Base-by-base conservation (phyloP, 2,113 vertebrate species). In the Zapornia atra region DNA sequence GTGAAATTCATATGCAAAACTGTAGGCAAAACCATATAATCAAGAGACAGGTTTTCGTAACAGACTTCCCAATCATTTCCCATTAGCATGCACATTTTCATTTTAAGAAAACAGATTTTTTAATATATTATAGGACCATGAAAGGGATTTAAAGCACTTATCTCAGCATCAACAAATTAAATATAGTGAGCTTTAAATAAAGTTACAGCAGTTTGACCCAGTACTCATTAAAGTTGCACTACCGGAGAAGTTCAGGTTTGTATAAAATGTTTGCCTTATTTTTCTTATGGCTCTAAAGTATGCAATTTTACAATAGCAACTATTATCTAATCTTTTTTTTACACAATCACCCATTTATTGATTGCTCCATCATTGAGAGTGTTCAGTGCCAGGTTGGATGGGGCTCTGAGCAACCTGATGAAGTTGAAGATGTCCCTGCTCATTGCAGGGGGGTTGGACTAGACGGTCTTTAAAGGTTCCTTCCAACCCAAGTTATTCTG, bases 341-440 rank as follows among this genome's bases (percentile, higher is more conserved):
- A 46, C 8, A 46, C 18, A 46, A 76, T 82, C 46, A 59, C 28
- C 8, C 51, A 70, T 19, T 89, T 38, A 34, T 7, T 33, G 61
- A 57, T 2, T 34, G 54, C 4, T 2, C 15, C 24, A 26, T 36
- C 15, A 16, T 2, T 57, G 17, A 24, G 21, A 78, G 17, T 4
- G 3, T 21, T 53, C 21, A 75, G 40, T 31, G 42, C 6, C 28
- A 92, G 19, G 46, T 0, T 59, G n/a, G n/a, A 90, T 0, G 1
- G 33, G 18, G 22, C 56, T 57, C 15, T 53, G 36, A 75, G 46
- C n/a, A 70, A 70, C 31, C 18, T n/a, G 10, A 7, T 31, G 21
- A 31, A 28, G n/a, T 33, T 6, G 4, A 54, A 78, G 51, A 2
- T 7, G 19, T 36, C 6, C 18, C 28, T 61, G 53, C 25, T 48